These are phyloP conservation scores for Urocyon cinereoargenteus DNA, from an alignment of 2,797 vertebrate species.

Conservation along the genomic window DNA sequence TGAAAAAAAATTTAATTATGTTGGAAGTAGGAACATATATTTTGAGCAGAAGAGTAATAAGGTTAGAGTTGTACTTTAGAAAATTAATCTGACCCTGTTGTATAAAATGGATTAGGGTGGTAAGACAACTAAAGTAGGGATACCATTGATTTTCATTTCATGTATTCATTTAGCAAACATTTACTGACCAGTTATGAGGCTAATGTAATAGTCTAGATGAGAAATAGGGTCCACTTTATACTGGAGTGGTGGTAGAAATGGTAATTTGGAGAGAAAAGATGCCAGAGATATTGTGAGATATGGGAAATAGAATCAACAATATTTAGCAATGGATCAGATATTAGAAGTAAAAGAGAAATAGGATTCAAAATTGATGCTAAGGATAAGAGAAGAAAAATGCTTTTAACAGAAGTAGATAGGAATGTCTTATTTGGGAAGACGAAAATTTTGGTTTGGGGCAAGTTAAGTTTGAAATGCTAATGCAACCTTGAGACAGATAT, in stretches of 20 bases:
- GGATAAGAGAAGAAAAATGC: not conserved
- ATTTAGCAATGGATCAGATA: not conserved
- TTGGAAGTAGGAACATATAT: not conserved
- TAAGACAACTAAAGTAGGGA: not conserved
- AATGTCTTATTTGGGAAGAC: conserved; percentile 6
- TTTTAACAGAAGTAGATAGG: not conserved
- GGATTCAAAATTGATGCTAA: conserved; percentile 2
- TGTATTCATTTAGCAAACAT: conserved; percentile 42
- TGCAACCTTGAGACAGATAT: not conserved
- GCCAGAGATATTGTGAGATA: not conserved
- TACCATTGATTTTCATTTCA: conserved; percentile 52
- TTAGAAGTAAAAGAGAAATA: not conserved
- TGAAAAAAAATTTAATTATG: conserved; percentile 34
- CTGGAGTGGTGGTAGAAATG: not conserved
- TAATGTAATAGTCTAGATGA: not conserved
- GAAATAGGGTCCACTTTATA: not conserved
- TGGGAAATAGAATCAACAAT: not conserved
- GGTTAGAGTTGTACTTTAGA: conserved; percentile 37
- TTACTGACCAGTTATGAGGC: not conserved
- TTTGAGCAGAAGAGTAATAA: conserved; percentile 10
- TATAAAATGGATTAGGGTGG: not conserved
- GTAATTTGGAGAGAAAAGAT: not conserved
- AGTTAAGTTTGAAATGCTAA: conserved; percentile 43
- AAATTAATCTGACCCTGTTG: conserved; percentile 22
- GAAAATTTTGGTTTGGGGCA: not conserved